Evolutionary conservation across 2,113 vertebrate species (phyloP), one percentile per base, ranked within the genome.

Genomic region (Illadopsis cleaveri): DNA sequence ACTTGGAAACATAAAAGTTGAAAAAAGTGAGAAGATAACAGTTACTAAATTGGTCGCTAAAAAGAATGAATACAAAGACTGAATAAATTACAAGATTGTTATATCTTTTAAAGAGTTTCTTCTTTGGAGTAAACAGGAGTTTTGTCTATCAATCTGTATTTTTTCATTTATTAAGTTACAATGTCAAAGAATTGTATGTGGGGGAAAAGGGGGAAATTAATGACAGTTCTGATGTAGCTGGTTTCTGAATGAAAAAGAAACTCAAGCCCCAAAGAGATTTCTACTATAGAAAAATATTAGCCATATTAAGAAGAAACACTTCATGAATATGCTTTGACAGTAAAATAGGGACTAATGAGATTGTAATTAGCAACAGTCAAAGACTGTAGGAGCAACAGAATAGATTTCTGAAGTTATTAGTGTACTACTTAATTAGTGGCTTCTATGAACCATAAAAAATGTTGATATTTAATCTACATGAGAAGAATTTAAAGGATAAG

Each of bases 391-490:
- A 89, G 66, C 70, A 96, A 97, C 90, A 95, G 90, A 97, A 93
- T 33, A 90, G 21, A 70, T 91, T 95, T 94, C 77, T 90, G 80
- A 96, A 95, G 72, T 76, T 84, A 95, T 93, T 96, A 95, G 40
- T 56, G 72, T 96, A 96, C 95, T 93, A 91, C 73, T 96, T 97
- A 96, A 97, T 98, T 97, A 97, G 75, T 27, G n/a, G 35, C 53
- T 87, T 92, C 93, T 96, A 75, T 37, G 25, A 97, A 94, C 35
- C 77, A 93, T 87, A 96, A 95, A 91, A 85, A 91, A 93, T 87
- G 21, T 75, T 96, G 90, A 79, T 71, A 92, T 48, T 92, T 96
- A 94, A 96, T 96, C 18, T 71, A 71, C n/a, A 50, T 15, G 94
- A 68, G 56, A 64, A 97, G 66, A 64, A 89, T 62, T 91, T 92